Evolutionary conservation across 2,113 vertebrate species (phyloP).

Genomic region (Plotosus lineatus): DNA sequence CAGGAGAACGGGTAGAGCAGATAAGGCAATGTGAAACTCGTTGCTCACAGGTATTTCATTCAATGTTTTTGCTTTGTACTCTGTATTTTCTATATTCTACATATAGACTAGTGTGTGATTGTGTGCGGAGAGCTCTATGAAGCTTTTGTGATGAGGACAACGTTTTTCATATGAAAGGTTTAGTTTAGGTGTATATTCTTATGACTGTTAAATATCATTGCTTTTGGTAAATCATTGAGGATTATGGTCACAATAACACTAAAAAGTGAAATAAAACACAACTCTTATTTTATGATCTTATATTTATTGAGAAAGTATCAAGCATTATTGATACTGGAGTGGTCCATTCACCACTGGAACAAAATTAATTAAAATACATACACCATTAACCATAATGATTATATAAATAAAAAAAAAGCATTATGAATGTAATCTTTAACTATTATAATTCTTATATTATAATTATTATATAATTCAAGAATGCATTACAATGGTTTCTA

Average conservation of each 20-base stretch:
- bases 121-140: not conserved
- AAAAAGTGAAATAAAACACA: not conserved
- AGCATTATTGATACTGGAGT: not conserved
- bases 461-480: not conserved
- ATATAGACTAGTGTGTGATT: not conserved
- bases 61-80: not conserved
- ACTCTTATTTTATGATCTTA: not conserved
- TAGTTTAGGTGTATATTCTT: not conserved
- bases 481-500: not conserved
- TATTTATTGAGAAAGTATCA: not conserved
- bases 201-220: not conserved
- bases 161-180: not conserved
- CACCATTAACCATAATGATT: not conserved
- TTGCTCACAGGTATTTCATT: conserved; percentile 67
- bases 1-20: conserved; percentile 58
- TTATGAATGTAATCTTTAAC: no score
- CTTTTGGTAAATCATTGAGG: not conserved
- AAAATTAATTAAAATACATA: not conserved
- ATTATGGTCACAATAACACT: not conserved
- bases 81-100: not conserved
- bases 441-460: no score
- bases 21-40: conserved; percentile 57
- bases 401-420: no score
- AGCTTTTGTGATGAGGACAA: not conserved
- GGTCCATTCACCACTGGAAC: not conserved